Base-by-base conservation (phyloP, 2,113 vertebrate genomes). In the Bos indicus region DNA sequence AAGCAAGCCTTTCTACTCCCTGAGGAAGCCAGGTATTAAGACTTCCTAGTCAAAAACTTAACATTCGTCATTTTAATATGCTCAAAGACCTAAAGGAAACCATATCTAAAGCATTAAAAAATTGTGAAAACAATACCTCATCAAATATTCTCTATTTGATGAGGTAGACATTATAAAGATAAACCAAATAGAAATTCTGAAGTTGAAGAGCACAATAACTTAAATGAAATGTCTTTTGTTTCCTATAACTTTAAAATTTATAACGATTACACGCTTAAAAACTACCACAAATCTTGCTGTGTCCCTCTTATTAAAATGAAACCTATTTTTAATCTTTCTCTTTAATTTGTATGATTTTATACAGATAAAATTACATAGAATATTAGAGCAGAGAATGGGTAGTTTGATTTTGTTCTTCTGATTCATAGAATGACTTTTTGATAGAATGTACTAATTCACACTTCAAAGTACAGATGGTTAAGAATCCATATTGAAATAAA, bases 291-390 rank as follows among this genome's bases (percentile, higher is more conserved):
- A 98, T 97, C 97, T 94, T 97, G 62, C 95, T 94, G 96, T 98
- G 95, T 84, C 84, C 90, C 90, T 98, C 96, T 97, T 98, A 98
- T 98, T 98, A 98, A 98, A 95, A 82, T 95, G 95, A 98, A 99
- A 98, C 94, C 87, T 90, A 98, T 46, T 97, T 97, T 98, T 96
- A 94, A 98, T 89, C 82, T 91, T 98, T 97, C 94, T 97, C 9
- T 83, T 97, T 98, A 97, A 98, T 98, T 98, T 98, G 89, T 97
- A 96, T 71, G 77, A 95, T 98, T 98, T 98, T 98, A 98, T 98
- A 98, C 97, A 93, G 92, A 91, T 92, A 98, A 98, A 97, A 97
- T 96, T 97, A 97, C 46, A 48, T 60, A 30, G 26, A 48, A 12
- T 52, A 51, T 48, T 80, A 88, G 19, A 81, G 46, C 12, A 86